These are phyloP conservation scores for Silurus aristotelis DNA, from an alignment of 2,797 vertebrate species.

Conservation along the genomic window DNA sequence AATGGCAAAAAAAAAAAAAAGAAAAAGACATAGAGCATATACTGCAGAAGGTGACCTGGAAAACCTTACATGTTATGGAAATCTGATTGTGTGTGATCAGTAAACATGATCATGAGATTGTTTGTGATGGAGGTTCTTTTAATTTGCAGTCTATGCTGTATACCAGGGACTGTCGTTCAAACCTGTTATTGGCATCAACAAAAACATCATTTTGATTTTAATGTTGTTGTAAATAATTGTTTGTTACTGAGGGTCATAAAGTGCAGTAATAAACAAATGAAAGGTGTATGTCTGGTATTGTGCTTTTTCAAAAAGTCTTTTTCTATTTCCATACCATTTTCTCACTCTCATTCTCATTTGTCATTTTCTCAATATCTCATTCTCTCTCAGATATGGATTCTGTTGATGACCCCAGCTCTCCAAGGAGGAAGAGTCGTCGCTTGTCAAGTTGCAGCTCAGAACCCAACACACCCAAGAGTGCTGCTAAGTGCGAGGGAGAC, in stretches of 20 bases:
- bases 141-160: too few relatives aligned
- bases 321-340: neutral
- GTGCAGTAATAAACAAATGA: neutral
- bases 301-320: neutral
- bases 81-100: too few relatives aligned
- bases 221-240: neutral
- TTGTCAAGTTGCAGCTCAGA: constrained; percentile 92
- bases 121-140: too few relatives aligned
- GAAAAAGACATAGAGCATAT: too few relatives aligned
- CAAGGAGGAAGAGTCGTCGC: constrained; percentile 85
- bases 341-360: neutral
- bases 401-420: constrained; percentile 85
- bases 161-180: too few relatives aligned
- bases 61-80: too few relatives aligned
- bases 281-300: neutral
- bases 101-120: too few relatives aligned
- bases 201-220: too few relatives aligned
- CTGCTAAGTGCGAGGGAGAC: constrained; percentile 90
- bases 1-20: too few relatives aligned
- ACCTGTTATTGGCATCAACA: too few relatives aligned
- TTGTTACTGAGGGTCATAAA: neutral
- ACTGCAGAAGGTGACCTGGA: too few relatives aligned
- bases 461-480: constrained; percentile 92
- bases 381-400: constrained; percentile 79
- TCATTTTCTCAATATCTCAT: neutral